Evolutionary conservation across 2,888 invertebrate species (phyloP), one percentile per base, ranked within the genome.

Genomic region (Pharmacophagus antenor): DNA sequence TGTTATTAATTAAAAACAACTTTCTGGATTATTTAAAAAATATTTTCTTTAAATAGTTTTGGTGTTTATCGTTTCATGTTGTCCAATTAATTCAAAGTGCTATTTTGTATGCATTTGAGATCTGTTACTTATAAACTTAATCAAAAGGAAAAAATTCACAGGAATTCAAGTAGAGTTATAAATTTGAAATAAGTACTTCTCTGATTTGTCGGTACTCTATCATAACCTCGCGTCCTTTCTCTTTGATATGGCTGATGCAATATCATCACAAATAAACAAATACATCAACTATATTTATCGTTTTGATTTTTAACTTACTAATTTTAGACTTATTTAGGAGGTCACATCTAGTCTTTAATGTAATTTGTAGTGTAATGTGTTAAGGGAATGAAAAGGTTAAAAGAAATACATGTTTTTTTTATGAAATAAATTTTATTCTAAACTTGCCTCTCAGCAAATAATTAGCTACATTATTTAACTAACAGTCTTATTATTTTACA

Each of bases 401-500:
- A 66, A 63, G 61, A 72, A 69, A 73, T 70, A 8, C 62, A 65
- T 63, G 65, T 63, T 62, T 62, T 68, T 67, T 64, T 71, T 77
- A 78, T 77, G 71, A 68, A 75, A 78, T 76, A 80, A 76, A 61
- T 15, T 87, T 83, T 85, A 85, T 84, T 81, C 73, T 77, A 79
- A 79, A 78, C 70, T 77, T 77, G 76, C 76, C 74, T 73, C 74
- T 73, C 76, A 77, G 79, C 82, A 82, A 65, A 84, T 82, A 84
- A 77, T 84, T 78, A 77, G 77, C 86, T 82, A 88, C 83, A 88
- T 85, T 88, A 88, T 88, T 85, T 74, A 82, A 72, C 86, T 88
- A 88, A 88, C 89, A 89, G 89, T 89, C 88, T 89, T 85, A 85
- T 85, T 87, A 83, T 79, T 83, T 86, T 88, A 88, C 79, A 85